These are phyloP conservation scores for Muscidifurax raptorellus DNA, from an alignment of 1,140 invertebrate species.

Conservation along the genomic window DNA sequence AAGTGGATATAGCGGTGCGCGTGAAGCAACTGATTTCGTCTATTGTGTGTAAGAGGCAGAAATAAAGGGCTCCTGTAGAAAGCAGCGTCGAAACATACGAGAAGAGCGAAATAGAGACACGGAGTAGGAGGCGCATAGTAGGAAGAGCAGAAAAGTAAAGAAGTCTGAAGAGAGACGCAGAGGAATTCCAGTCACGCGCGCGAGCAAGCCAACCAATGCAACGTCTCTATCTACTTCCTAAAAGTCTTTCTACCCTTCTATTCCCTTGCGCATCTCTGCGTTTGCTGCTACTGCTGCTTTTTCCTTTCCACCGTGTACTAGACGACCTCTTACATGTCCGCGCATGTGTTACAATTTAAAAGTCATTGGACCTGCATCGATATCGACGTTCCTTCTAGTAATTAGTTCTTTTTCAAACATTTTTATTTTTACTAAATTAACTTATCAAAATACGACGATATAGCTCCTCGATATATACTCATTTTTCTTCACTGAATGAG, in stretches of 20 bases:
- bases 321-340: background rate
- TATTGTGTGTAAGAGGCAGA: constrained; percentile 20
- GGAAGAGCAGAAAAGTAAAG: constrained; percentile 7
- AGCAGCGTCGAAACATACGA: background rate
- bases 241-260: constrained; percentile 24
- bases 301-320: background rate
- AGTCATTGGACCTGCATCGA: background rate
- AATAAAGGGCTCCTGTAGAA: background rate
- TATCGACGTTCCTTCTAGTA: background rate
- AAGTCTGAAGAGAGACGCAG: constrained; percentile 1
- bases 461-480: background rate
- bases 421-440: background rate
- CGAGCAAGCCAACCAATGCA: constrained; percentile 40
- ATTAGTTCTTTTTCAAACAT: background rate
- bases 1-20: background rate
- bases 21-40: constrained; percentile 17
- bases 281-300: background rate
- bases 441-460: background rate
- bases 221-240: constrained; percentile 43
- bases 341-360: background rate
- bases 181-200: constrained; percentile 45
- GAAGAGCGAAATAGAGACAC: constrained; percentile 28
- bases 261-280: background rate
- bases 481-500: background rate
- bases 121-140: background rate